Conservation (phyloP, 2,797 vertebrate species). For the Euthynnus affinis region DNA sequence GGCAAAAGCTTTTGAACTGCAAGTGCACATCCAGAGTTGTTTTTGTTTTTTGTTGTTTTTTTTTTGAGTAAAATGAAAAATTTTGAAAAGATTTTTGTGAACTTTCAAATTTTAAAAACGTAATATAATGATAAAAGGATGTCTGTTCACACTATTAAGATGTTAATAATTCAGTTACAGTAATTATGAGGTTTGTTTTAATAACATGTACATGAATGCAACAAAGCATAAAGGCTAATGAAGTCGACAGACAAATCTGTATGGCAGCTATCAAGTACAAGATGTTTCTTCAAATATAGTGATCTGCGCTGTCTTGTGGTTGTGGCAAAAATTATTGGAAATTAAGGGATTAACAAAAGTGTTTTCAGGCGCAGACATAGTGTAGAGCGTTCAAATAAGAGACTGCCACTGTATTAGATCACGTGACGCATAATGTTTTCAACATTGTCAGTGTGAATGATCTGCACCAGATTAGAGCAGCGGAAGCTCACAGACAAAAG, state of each 20-base stretch:
- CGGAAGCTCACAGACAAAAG: neutral
- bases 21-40: neutral
- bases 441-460: neutral
- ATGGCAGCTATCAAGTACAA: neutral
- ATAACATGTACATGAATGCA: neutral
- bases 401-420: neutral
- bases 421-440: neutral
- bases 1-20: neutral
- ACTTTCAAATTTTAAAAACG: neutral
- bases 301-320: neutral
- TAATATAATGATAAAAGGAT: neutral
- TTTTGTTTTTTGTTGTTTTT: neutral
- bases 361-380: neutral
- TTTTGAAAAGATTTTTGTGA: neutral
- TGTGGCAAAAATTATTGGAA: neutral
- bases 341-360: neutral
- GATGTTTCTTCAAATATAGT: slow-evolving; percentile 4
- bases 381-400: neutral
- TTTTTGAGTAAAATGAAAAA: too few relatives aligned
- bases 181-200: neutral
- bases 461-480: slow-evolving; percentile 4
- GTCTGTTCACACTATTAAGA: neutral
- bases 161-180: neutral
- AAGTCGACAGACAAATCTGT: neutral
- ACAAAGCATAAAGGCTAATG: neutral